phyloP scores from a whole-genome alignment of 1,140 invertebrate genomes.

The Fopius arisanus region DNA sequence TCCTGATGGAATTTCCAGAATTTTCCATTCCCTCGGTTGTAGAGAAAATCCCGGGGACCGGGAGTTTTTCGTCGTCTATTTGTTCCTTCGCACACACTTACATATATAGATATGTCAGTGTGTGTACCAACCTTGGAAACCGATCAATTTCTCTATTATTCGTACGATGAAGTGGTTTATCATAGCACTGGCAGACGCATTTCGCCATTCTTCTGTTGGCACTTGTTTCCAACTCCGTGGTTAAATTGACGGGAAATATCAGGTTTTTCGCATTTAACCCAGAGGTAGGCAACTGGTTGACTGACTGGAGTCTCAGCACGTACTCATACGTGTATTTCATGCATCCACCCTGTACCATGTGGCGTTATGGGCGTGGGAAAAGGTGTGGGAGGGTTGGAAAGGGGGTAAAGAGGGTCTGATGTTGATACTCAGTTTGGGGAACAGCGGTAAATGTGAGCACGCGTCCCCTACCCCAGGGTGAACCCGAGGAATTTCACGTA shows the following conservation, averaged over 20 bases:
- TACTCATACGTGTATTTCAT: background rate
- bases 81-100: background rate
- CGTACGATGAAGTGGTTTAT: background rate
- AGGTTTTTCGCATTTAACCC: too few relatives aligned
- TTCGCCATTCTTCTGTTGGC: background rate
- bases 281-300: background rate
- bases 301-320: background rate
- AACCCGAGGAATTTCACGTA: background rate
- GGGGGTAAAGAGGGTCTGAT: background rate
- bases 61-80: background rate
- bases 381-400: background rate
- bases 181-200: background rate
- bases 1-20: background rate
- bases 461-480: background rate
- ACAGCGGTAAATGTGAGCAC: background rate
- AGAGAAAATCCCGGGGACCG: background rate
- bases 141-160: constrained; percentile 25
- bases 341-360: background rate
- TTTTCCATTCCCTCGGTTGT: background rate
- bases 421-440: background rate
- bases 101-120: background rate
- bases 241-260: background rate
- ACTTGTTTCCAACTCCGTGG: background rate
- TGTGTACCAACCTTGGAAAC: background rate
- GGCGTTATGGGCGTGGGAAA: background rate